A percentile compares a stretch with the other conserved stretches of the same genome.
Conservation (phyloP, 2,797 vertebrate species). For the Bryconaethiops microstoma region DNA sequence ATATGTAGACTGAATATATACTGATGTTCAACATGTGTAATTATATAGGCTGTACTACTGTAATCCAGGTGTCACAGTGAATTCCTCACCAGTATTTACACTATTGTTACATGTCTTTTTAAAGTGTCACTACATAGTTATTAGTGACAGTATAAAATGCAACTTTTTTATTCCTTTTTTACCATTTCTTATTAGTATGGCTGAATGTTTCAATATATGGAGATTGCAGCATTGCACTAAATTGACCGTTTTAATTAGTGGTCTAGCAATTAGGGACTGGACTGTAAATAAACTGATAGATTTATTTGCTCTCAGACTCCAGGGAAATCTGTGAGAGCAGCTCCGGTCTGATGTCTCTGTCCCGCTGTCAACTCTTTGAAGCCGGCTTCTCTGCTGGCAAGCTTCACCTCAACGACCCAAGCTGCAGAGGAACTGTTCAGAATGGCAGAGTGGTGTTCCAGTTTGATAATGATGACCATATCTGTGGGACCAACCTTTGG, state of each 20-base stretch:
- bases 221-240: no score
- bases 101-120: no score
- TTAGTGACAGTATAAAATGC: no score
- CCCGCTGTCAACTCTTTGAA: not conserved
- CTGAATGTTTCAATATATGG: no score
- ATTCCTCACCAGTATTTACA: no score
- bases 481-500: conserved; percentile 56
- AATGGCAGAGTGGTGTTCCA: conserved; percentile 56
- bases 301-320: conserved; percentile 51
- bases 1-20: no score
- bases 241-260: not conserved
- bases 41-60: no score
- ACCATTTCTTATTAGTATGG: no score
- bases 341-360: conserved; percentile 15
- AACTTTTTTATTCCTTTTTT: no score
- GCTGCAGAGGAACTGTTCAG: conserved; percentile 47
- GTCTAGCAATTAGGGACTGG: not conserved
- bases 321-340: conserved; percentile 44
- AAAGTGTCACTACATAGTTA: no score
- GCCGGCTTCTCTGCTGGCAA: conserved; percentile 18
- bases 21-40: no score
- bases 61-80: no score
- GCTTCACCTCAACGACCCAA: conserved; percentile 59
- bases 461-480: conserved; percentile 43
- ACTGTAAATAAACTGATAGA: not conserved